These are phyloP conservation scores for Paradoxurus hermaphroditus DNA, from an alignment of 2,113 vertebrate genomes.

Conservation along the genomic window DNA sequence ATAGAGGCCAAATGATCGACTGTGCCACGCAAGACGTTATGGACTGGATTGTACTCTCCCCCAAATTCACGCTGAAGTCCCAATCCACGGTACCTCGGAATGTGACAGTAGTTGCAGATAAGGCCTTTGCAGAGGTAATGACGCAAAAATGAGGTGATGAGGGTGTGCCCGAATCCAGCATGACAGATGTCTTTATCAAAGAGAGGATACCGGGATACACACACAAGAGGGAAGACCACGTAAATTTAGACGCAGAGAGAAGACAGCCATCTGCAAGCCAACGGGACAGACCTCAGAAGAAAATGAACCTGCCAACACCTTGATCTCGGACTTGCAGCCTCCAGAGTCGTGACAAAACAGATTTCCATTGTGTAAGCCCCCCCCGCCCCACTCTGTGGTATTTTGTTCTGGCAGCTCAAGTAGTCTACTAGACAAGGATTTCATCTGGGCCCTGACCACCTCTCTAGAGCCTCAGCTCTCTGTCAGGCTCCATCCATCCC, in stretches of 20 bases:
- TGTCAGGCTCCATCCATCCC: not conserved
- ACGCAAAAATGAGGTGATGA: not conserved
- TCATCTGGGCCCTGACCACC: not conserved
- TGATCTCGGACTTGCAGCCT: not conserved
- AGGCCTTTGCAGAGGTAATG: not conserved
- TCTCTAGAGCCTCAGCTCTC: not conserved
- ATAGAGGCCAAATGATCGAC: not conserved
- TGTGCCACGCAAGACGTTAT: not conserved
- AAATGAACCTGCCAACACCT: not conserved
- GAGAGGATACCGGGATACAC: not conserved
- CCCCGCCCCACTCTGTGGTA: not conserved
- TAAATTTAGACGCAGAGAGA: not conserved
- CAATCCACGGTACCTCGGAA: not conserved
- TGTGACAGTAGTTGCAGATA: not conserved
- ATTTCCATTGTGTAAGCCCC: not conserved
- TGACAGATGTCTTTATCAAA: not conserved
- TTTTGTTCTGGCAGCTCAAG: not conserved
- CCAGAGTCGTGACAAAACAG: not conserved
- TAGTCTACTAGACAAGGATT: not conserved
- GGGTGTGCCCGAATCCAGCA: not conserved
- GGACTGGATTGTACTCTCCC: not conserved
- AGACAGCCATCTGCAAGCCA: not conserved
- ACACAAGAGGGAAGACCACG: not conserved
- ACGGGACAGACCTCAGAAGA: not conserved
- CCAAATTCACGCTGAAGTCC: not conserved